phyloP scores from a whole-genome alignment of 1,140 invertebrate species.

The Lepeophtheirus salmonis region DNA sequence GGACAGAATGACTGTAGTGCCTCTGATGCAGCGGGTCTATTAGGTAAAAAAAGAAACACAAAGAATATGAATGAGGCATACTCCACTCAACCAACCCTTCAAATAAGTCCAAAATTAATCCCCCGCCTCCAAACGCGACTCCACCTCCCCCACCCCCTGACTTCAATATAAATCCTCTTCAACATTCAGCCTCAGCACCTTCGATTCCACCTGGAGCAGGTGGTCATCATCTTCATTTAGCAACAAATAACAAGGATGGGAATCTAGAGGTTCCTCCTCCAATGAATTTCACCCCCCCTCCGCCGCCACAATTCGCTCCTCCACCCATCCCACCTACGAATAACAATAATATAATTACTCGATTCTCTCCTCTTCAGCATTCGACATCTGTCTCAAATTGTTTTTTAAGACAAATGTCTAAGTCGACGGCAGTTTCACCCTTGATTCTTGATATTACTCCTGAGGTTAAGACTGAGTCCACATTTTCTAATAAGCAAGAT shows the following conservation, averaged over 20 bases:
- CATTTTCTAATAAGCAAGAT: background rate
- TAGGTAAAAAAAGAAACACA: background rate
- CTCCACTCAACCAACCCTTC: background rate
- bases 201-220: background rate
- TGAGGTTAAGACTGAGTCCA: background rate
- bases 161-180: conserved; percentile 10
- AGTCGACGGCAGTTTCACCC: background rate
- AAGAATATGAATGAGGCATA: background rate
- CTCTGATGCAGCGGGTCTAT: conserved; percentile 39
- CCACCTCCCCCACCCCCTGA: conserved; percentile 18
- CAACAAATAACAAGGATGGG: background rate
- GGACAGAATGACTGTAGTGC: conserved; percentile 51
- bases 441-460: background rate
- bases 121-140: conserved; percentile 7
- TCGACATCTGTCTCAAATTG: background rate
- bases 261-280: conserved; percentile 3
- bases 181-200: conserved; percentile 15
- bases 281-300: conserved; percentile 10
- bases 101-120: background rate
- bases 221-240: too few species aligned
- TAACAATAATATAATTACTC: background rate
- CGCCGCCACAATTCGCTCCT: conserved; percentile 17
- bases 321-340: conserved; percentile 6
- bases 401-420: background rate
- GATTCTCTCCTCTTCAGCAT: background rate